These are phyloP conservation scores for Temnothorax nylanderi DNA, from an alignment of 1,140 invertebrate genomes.

Conservation along the genomic window DNA sequence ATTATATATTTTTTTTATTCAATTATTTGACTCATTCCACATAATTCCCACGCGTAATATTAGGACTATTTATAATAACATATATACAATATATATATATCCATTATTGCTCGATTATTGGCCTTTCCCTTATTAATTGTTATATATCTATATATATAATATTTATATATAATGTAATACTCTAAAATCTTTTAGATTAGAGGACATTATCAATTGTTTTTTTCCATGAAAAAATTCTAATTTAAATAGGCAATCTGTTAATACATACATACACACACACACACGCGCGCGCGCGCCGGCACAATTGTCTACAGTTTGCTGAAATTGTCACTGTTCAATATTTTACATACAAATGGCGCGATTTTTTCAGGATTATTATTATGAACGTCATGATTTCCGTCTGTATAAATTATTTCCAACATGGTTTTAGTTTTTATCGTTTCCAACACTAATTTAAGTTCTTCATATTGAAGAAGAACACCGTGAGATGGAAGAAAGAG, in stretches of 20 bases:
- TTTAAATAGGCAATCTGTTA: background rate
- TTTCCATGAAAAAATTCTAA: background rate
- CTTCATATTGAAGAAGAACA: background rate
- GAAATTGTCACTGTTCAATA: conserved; percentile 74
- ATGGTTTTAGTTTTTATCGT: conserved; percentile 57
- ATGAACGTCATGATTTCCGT: conserved; percentile 89
- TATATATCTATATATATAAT: too few species aligned
- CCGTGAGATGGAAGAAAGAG: conserved; percentile 77
- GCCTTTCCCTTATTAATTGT: too few species aligned
- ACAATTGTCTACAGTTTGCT: conserved; percentile 32
- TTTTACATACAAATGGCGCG: conserved; percentile 81
- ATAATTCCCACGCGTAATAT: background rate
- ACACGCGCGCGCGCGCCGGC: background rate
- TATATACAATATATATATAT: too few species aligned
- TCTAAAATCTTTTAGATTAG: background rate
- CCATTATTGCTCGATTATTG: too few species aligned
- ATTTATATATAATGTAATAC: background rate
- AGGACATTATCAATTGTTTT: background rate
- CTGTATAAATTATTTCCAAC: conserved; percentile 79
- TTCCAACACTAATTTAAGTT: background rate
- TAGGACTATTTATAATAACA: too few species aligned
- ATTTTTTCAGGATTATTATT: conserved; percentile 87
- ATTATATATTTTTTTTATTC: too few species aligned
- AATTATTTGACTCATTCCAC: too few species aligned
- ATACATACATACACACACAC: background rate